Evolutionary conservation across 2,888 invertebrate species (phyloP), one percentile per base, ranked within the genome.

Genomic region (Pammene fasciana): DNA sequence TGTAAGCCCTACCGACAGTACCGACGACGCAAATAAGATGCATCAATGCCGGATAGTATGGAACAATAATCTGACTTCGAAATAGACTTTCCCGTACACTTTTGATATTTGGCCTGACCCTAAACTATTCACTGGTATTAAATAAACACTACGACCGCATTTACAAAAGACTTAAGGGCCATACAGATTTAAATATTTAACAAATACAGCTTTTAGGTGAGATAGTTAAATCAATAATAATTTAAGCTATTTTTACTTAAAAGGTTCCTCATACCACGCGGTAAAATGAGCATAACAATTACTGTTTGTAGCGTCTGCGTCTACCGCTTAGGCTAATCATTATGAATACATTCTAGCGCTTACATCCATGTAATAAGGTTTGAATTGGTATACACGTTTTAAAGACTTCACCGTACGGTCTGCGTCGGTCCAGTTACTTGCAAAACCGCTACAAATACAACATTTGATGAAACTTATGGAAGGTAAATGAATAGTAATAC

Each of bases 371-470:
- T 1, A 18, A 41, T 62, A 62, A 41, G 41, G 9, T 52, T 26
- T 41, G 41, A 18, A 41, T 5, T 62, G 8, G 50, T 41, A 36
- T 48, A 36, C 16, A 36, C 18, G n/a, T 67, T 75, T 56, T 54
- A 10, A 36, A 50, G 65, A 60, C 57, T 56, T 26, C 45, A 59
- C 45, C 45, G 34, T 59, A 82, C 67, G 57, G 85, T 82, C 78
- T 77, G 79, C 84, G 81, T 80, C 84, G 86, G 86, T 90, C 89
- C 91, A 91, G 90, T 91, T 89, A 91, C 86, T 87, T 87, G 86
- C 85, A 86, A 88, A 89, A 90, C 90, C 89, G 89, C 90, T 91
- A 91, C 86, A 89, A 88, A 88, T 86, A 87, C 81, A 84, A 86
- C 77, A 83, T 85, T 84, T 82, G 80, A 78, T 75, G 79, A 77